Evolutionary conservation across 2,113 vertebrate genomes (phyloP).

Genomic region (Xyliphius kryptos): DNA sequence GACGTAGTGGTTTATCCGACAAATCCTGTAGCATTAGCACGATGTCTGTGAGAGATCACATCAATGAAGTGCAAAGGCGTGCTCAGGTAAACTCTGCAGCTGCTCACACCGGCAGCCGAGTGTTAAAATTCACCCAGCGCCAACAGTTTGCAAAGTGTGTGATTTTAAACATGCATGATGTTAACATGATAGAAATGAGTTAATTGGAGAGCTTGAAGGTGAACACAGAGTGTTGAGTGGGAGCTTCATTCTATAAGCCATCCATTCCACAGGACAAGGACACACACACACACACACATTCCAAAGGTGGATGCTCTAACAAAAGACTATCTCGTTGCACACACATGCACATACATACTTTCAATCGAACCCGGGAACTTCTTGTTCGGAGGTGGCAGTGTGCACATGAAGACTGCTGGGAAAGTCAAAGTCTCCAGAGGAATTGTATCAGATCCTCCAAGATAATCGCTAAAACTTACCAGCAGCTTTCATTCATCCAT

Average conservation of each 20-base stretch:
- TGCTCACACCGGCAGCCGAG: background rate
- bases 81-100: background rate
- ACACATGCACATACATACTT: too few species aligned
- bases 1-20: background rate
- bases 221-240: background rate
- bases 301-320: too few species aligned
- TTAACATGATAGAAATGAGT: background rate
- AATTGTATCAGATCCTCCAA: too few species aligned
- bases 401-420: too few species aligned
- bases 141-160: background rate
- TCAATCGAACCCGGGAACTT: too few species aligned
- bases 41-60: background rate
- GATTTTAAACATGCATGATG: background rate
- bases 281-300: too few species aligned
- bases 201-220: background rate
- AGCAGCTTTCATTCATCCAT: too few species aligned
- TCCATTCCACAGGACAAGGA: background rate
- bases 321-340: too few species aligned
- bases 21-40: background rate
- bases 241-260: background rate
- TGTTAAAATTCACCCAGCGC: background rate
- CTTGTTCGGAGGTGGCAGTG: too few species aligned
- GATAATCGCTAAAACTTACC: too few species aligned
- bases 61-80: background rate
- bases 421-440: too few species aligned